phyloP scores from a whole-genome alignment of 2,797 vertebrate genomes.

The Leucoraja ocellata region DNA sequence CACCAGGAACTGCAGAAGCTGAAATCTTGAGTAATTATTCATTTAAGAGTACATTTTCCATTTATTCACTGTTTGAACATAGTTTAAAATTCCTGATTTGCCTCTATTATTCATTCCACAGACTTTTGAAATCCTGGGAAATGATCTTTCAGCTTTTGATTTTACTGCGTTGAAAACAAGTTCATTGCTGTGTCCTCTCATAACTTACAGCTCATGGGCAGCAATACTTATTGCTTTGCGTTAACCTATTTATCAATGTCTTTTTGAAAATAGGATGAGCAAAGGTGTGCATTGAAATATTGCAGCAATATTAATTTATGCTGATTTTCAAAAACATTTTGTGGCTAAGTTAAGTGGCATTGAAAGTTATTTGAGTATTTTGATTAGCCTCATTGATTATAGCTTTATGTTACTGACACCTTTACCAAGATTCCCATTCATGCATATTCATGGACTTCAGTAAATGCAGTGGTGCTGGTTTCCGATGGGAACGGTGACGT shows the following conservation, averaged over 20 bases:
- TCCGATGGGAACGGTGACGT: no score
- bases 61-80: not conserved
- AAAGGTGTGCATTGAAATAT: not conserved
- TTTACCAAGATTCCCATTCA: not conserved
- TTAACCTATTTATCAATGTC: not conserved
- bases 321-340: not conserved
- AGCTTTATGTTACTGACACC: not conserved
- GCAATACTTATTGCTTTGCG: not conserved
- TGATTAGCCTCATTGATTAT: slow-evolving; percentile 1
- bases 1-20: no score
- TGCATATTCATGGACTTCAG: not conserved
- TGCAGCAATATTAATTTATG: not conserved
- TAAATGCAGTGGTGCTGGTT: no score
- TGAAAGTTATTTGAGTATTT: not conserved
- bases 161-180: not conserved
- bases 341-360: not conserved
- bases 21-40: no score
- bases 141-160: not conserved
- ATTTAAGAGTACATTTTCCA: not conserved
- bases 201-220: not conserved
- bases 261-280: not conserved
- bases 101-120: not conserved
- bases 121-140: not conserved
- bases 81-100: not conserved
- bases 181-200: not conserved